A percentile compares a stretch with the other conserved stretches of the same genome.
Conservation (phyloP, 2,113 vertebrate species). For the Tinamus guttatus region DNA sequence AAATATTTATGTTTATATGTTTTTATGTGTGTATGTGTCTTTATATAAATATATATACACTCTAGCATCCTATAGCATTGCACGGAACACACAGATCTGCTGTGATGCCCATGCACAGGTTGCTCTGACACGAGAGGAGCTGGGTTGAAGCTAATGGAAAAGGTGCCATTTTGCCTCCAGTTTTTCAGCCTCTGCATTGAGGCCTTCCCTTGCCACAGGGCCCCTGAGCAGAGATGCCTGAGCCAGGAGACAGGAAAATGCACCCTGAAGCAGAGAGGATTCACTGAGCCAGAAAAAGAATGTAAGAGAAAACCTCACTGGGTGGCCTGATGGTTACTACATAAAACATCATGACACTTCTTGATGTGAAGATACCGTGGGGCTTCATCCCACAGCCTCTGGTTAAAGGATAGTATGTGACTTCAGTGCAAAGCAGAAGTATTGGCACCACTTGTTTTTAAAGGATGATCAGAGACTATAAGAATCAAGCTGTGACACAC, state of each 20-base stretch:
- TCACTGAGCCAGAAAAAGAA: not conserved
- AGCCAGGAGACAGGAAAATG: not conserved
- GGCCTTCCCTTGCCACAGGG: not conserved
- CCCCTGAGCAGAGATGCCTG: not conserved
- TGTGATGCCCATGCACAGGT: no score
- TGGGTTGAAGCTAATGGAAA: no score
- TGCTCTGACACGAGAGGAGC: no score
- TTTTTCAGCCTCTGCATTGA: no score
- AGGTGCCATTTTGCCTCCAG: no score
- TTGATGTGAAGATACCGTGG: not conserved
- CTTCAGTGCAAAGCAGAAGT: not conserved
- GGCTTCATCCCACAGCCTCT: not conserved
- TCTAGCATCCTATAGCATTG: no score
- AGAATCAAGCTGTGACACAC: not conserved
- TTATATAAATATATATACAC: no score
- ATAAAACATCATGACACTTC: not conserved
- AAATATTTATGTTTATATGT: not conserved
- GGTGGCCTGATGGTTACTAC: not conserved
- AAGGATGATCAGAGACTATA: not conserved
- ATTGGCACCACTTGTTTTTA: not conserved
- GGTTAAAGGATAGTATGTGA: not conserved
- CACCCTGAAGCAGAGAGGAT: not conserved
- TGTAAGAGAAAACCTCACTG: not conserved
- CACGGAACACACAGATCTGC: no score
- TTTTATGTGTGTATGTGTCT: no score